phyloP scores from a whole-genome alignment of 2,113 vertebrate genomes.

The Nerophis lumbriciformis region DNA sequence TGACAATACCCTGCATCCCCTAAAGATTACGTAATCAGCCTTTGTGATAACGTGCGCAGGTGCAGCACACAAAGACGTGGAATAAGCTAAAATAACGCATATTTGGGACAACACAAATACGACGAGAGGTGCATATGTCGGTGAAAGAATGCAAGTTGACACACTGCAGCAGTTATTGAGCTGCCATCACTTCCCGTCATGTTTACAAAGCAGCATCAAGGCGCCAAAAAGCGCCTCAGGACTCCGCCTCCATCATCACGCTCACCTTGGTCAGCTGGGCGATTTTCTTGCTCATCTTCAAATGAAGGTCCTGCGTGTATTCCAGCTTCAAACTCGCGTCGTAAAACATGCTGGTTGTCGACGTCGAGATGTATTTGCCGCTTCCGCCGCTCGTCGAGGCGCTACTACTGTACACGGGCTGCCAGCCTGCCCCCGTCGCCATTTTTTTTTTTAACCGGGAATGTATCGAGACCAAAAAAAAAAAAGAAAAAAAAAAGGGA shows the following conservation, averaged over 20 bases:
- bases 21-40: conserved; percentile 43
- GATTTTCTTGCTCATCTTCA: conserved; percentile 99
- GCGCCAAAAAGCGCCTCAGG: too few species aligned
- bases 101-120: too few species aligned
- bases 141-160: too few species aligned
- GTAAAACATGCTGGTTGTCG: conserved; percentile 67
- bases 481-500: background rate
- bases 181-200: too few species aligned
- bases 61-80: background rate
- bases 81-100: background rate
- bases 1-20: conserved; percentile 37
- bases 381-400: conserved; percentile 30
- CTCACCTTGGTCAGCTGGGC: conserved; percentile 94
- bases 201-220: too few species aligned
- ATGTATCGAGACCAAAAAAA: conserved; percentile 6
- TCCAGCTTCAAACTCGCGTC: conserved; percentile 72
- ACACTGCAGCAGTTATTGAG: too few species aligned
- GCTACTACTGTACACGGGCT: conserved; percentile 69
- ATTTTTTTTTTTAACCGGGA: conserved; percentile 71
- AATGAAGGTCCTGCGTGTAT: conserved; percentile 86
- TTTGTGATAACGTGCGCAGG: conserved; percentile 12
- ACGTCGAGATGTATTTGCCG: conserved; percentile 56
- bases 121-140: too few species aligned
- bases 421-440: conserved; percentile 91
- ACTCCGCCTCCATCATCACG: too few species aligned